Conservation (phyloP, 2,113 vertebrate species). For the Rhabdomys dilectus region DNA sequence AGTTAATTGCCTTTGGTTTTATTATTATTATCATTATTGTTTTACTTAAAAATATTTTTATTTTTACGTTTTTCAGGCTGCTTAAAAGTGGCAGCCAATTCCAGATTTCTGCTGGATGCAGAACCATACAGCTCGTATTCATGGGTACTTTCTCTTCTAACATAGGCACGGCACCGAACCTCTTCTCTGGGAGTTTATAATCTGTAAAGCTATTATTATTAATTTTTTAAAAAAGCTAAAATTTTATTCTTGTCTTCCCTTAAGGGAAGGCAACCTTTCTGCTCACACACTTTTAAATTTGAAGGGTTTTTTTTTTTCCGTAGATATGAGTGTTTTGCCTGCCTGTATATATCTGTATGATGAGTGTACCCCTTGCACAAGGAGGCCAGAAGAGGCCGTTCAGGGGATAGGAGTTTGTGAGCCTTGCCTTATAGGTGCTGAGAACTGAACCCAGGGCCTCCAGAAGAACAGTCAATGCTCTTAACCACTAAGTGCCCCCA, state of each 20-base stretch:
- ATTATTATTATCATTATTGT: neutral
- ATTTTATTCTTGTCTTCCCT: neutral
- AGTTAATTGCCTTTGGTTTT: neutral
- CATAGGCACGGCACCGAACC: accelerated
- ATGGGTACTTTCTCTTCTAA: neutral
- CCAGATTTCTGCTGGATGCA: neutral
- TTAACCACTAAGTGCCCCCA: neutral
- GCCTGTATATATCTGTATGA: too few species aligned
- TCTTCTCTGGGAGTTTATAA: neutral
- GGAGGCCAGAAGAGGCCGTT: neutral
- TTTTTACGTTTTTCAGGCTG: neutral
- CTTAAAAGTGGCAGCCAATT: neutral
- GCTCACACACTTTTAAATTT: neutral
- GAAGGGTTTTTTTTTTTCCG: neutral
- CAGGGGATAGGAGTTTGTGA: neutral
- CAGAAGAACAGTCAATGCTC: neutral
- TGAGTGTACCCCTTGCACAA: neutral
- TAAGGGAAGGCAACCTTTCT: neutral
- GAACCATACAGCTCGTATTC: neutral
- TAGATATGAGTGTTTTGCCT: neutral
- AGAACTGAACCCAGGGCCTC: neutral
- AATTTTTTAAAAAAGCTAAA: neutral
- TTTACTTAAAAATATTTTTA: neutral
- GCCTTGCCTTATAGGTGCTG: neutral
- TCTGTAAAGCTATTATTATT: neutral